Evolutionary conservation across 2,888 invertebrate genomes (phyloP).

Genomic region (Petrolisthes cinctipes): DNA sequence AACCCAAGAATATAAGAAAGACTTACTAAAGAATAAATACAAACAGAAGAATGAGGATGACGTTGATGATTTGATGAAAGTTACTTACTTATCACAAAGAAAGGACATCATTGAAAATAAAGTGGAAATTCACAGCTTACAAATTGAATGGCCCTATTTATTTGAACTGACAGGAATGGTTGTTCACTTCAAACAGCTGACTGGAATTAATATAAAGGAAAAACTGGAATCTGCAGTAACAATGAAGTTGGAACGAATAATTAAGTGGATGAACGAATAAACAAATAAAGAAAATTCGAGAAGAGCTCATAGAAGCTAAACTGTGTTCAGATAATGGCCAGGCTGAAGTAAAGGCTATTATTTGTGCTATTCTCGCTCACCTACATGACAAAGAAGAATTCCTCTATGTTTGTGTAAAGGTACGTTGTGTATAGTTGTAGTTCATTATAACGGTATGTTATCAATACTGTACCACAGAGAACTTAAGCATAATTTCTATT

Average conservation of each 20-base stretch:
- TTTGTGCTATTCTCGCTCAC: constrained; percentile 3
- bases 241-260: background rate
- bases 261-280: constrained; percentile 26
- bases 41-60: background rate
- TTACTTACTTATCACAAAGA: constrained; percentile 25
- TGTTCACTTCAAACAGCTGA: constrained; percentile 23
- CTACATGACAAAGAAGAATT: background rate
- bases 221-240: constrained; percentile 7
- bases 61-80: constrained; percentile 20
- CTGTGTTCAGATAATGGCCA: background rate
- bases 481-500: background rate
- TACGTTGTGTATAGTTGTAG: background rate
- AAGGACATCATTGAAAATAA: constrained; percentile 13
- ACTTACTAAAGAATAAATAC: background rate
- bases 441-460: too few relatives aligned
- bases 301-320: constrained; percentile 14
- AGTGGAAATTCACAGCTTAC: background rate
- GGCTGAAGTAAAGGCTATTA: background rate
- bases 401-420: constrained; percentile 6
- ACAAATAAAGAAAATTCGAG: background rate
- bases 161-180: constrained; percentile 26
- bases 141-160: constrained; percentile 21
- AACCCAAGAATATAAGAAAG: constrained; percentile 7
- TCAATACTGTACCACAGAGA: too few relatives aligned
- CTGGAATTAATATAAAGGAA: constrained; percentile 10